These are phyloP conservation scores for Lacanobia oleracea DNA, from an alignment of 2,888 invertebrate species.

Conservation along the genomic window DNA sequence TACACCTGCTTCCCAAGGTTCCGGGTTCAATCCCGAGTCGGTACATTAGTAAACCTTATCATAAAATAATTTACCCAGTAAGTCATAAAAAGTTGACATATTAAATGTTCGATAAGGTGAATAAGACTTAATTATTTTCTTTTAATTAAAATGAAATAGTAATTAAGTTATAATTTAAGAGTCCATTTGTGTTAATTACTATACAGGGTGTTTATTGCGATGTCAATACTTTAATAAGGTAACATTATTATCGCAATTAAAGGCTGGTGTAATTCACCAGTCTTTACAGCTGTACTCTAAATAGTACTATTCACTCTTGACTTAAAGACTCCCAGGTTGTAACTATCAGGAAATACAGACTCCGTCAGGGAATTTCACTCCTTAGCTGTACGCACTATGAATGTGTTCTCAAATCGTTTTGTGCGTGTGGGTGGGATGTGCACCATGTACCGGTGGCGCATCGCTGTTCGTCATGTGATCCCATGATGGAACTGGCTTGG, in stretches of 20 bases:
- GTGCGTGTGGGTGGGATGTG: too few relatives aligned
- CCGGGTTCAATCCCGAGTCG: conserved; percentile 42
- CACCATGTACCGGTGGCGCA: too few relatives aligned
- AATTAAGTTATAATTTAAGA: conserved; percentile 34
- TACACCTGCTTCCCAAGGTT: conserved; percentile 48
- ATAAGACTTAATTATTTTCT: conserved; percentile 26
- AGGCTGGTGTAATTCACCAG: too few relatives aligned
- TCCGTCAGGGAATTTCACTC: too few relatives aligned
- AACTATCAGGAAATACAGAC: too few relatives aligned
- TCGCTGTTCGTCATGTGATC: too few relatives aligned
- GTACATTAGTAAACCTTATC: conserved; percentile 29
- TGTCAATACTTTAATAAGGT: neutral
- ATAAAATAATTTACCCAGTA: conserved; percentile 14
- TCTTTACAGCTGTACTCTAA: too few relatives aligned
- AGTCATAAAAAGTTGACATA: conserved; percentile 48
- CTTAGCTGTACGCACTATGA: too few relatives aligned
- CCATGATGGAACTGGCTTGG: too few relatives aligned
- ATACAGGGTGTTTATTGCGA: conserved; percentile 16
- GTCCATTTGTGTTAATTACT: conserved; percentile 17
- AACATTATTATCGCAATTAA: neutral
- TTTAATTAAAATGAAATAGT: conserved; percentile 33
- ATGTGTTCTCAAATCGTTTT: too few relatives aligned
- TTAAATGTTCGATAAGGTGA: conserved; percentile 43
- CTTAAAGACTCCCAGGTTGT: too few relatives aligned
- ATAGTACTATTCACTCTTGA: too few relatives aligned